A percentile compares a stretch with the other conserved stretches of the same genome.
phyloP scores from a whole-genome alignment of 1,140 invertebrate species.

The Xylocopa sonorina region DNA sequence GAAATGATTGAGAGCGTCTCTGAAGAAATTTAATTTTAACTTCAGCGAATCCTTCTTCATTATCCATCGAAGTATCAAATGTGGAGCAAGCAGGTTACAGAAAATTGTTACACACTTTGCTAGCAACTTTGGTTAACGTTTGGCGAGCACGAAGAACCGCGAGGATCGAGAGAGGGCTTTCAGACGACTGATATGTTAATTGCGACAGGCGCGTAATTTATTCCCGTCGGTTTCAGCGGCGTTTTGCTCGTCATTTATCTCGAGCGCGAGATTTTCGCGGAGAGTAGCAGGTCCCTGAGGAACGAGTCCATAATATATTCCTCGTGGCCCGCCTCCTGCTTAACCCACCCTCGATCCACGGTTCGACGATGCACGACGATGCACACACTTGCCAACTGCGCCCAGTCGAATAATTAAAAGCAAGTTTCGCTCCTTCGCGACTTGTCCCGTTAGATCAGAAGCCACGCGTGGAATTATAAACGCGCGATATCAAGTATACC shows the following conservation, averaged over 20 bases:
- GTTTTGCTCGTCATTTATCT: slow-evolving; percentile 59
- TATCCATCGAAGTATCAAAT: no score
- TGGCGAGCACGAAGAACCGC: no score
- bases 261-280: slow-evolving; percentile 55
- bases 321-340: slow-evolving; percentile 46
- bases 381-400: slow-evolving; percentile 41
- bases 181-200: slow-evolving; percentile 16
- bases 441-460: background rate
- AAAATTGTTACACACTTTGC: no score
- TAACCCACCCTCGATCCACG: slow-evolving; percentile 29
- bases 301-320: slow-evolving; percentile 72
- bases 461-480: no score
- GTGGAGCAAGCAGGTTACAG: no score
- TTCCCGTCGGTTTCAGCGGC: slow-evolving; percentile 43
- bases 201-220: slow-evolving; percentile 4
- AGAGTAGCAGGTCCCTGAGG: slow-evolving; percentile 58
- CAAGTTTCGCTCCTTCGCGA: slow-evolving; percentile 47
- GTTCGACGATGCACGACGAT: slow-evolving; percentile 22
- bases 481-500: no score
- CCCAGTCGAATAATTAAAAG: slow-evolving; percentile 65
- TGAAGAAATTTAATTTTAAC: no score
- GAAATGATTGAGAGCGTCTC: no score
- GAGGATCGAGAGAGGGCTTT: background rate
- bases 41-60: no score
- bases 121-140: no score